These are phyloP conservation scores for Psilanteris sp. DNA, from an alignment of 1,140 invertebrate species.

Conservation along the genomic window DNA sequence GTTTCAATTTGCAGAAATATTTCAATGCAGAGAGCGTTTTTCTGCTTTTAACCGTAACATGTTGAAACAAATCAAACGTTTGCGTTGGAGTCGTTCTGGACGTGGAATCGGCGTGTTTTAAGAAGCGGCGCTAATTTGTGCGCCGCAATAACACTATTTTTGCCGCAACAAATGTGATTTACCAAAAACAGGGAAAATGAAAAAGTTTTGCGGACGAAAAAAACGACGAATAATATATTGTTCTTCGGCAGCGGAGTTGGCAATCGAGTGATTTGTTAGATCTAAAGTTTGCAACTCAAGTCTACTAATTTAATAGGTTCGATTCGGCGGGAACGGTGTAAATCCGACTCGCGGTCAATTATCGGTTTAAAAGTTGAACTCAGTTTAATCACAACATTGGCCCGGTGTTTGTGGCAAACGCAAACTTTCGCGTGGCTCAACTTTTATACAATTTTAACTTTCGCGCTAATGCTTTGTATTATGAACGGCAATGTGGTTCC, in stretches of 20 bases:
- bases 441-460: slow-evolving; percentile 42
- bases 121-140: slow-evolving; percentile 3
- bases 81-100: background rate
- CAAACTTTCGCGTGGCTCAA: slow-evolving; percentile 28
- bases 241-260: slow-evolving; percentile 34
- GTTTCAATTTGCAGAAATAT: background rate
- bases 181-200: slow-evolving; percentile 9
- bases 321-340: slow-evolving; percentile 45
- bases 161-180: background rate
- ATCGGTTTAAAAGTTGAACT: slow-evolving; percentile 56
- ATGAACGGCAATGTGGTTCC: background rate
- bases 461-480: slow-evolving; percentile 22
- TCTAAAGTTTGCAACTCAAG: slow-evolving; percentile 43
- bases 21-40: too few species aligned
- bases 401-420: slow-evolving; percentile 16
- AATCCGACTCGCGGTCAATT: slow-evolving; percentile 56
- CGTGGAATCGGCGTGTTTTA: background rate
- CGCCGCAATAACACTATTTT: slow-evolving; percentile 10
- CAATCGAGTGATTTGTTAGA: slow-evolving; percentile 44
- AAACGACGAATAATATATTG: slow-evolving; percentile 31
- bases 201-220: slow-evolving; percentile 18
- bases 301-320: slow-evolving; percentile 60
- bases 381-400: slow-evolving; percentile 56
- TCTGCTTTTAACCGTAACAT: too few species aligned
- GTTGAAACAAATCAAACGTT: background rate